Percentiles rank a stretch among this genome's conserved stretches.
Evolutionary conservation across 1,140 invertebrate species (phyloP).

Genomic region (Drosophila bocki): DNA sequence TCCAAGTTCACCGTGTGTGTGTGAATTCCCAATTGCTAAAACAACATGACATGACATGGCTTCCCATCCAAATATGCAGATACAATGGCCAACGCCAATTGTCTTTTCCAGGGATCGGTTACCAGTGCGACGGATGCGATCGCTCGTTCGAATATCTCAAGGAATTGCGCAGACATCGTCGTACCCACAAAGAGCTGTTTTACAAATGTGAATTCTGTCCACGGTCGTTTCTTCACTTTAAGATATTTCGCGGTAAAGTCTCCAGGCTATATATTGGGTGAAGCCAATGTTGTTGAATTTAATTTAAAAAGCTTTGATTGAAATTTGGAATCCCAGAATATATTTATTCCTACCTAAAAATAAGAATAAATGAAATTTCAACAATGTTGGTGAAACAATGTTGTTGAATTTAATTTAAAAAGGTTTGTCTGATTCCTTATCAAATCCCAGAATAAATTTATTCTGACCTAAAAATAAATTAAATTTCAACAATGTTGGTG

Average conservation of each 20-base stretch:
- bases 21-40: constrained; percentile 26
- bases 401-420: neutral
- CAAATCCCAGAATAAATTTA: neutral
- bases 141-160: constrained; percentile 86
- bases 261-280: constrained; percentile 3
- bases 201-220: constrained; percentile 87
- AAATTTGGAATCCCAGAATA: no score
- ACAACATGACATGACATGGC: neutral
- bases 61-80: constrained; percentile 18
- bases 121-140: constrained; percentile 86
- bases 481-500: neutral
- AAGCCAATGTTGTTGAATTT: constrained; percentile 7
- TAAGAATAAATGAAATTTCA: neutral
- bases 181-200: constrained; percentile 87
- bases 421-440: no score
- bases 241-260: constrained; percentile 82
- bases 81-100: constrained; percentile 45
- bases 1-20: constrained; percentile 25
- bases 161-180: constrained; percentile 86
- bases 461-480: neutral
- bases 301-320: neutral
- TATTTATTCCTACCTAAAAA: no score
- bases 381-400: neutral
- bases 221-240: constrained; percentile 86
- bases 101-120: constrained; percentile 76